phyloP scores from a whole-genome alignment of 2,797 vertebrate genomes.

The Enteromius afrohamiltoni region DNA sequence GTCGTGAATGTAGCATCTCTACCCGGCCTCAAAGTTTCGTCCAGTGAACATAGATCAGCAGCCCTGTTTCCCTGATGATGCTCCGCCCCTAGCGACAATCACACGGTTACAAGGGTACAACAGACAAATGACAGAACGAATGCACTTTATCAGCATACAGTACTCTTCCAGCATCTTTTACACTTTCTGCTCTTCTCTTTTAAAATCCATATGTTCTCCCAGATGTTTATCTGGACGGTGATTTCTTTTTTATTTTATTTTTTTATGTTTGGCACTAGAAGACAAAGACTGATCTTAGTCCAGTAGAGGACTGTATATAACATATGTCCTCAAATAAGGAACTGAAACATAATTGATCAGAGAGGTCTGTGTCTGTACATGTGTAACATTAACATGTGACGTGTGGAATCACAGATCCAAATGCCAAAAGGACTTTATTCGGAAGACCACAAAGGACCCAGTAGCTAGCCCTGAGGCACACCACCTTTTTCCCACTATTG shows the following conservation, averaged over 20 bases:
- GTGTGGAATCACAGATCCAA: neutral
- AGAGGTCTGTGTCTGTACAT: slow-evolving; percentile 22
- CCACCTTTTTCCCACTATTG: neutral
- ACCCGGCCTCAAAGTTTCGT: slow-evolving; percentile 23
- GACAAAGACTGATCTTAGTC: slow-evolving; percentile 5
- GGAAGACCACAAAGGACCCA: neutral
- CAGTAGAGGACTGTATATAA: neutral
- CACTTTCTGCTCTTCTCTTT: slow-evolving; percentile 34
- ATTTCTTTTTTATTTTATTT: neutral
- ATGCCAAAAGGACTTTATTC: slow-evolving; percentile 25
- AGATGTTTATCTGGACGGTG: slow-evolving; percentile 2
- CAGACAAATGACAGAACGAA: slow-evolving; percentile 62
- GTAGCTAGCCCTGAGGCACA: slow-evolving; percentile 17
- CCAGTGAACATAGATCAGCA: slow-evolving; percentile 23
- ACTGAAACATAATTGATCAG: slow-evolving; percentile 15
- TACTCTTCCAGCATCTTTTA: slow-evolving; percentile 55
- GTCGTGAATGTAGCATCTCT: slow-evolving; percentile 66
- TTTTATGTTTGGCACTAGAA: neutral
- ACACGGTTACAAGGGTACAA: slow-evolving; percentile 53
- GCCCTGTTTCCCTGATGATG: slow-evolving; percentile 45
- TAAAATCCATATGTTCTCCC: neutral
- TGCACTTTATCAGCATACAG: slow-evolving; percentile 74
- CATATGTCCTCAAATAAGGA: neutral
- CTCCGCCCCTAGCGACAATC: slow-evolving; percentile 69
- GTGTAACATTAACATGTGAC: neutral